A percentile compares a stretch with the other conserved stretches of the same genome.
phyloP scores from a whole-genome alignment of 2,797 vertebrate species.

The Gallinago nigripennis region DNA sequence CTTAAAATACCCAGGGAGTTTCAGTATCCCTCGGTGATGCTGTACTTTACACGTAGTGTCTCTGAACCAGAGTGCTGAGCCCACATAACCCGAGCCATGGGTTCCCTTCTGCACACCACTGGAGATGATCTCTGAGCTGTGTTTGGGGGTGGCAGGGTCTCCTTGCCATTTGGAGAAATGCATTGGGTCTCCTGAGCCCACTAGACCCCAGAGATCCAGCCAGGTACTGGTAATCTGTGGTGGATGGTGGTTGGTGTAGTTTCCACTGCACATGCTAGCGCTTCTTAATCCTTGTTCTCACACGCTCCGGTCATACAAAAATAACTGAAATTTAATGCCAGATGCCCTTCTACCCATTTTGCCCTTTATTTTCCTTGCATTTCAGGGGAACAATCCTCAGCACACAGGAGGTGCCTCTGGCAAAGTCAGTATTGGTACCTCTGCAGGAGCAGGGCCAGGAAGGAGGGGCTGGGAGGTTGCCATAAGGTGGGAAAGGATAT shows the following conservation, averaged over 20 bases:
- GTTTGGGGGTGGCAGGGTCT: not conserved
- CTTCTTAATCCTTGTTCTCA: not conserved
- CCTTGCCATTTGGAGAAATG: not conserved
- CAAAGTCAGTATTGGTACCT: not conserved
- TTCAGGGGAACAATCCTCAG: not conserved
- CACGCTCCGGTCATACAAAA: not conserved
- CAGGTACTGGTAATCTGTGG: not conserved
- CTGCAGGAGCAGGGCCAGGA: not conserved
- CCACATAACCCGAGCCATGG: rapidly evolving
- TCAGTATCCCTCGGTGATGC: not conserved
- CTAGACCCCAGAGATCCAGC: not conserved
- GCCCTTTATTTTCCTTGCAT: not conserved
- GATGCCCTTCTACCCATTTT: not conserved
- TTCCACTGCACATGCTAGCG: not conserved
- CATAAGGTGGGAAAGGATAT: not conserved
- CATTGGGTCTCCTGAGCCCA: not conserved
- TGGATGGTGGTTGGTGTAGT: not conserved
- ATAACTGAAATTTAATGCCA: not conserved
- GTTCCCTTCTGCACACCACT: rapidly evolving
- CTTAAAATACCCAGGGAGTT: not conserved
- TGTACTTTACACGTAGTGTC: not conserved
- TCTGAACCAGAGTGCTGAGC: not conserved
- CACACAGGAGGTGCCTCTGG: not conserved
- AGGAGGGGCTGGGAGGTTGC: not conserved
- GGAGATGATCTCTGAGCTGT: not conserved